Evolutionary conservation across 2,113 vertebrate species (phyloP).

Genomic region (Gavia stellata): DNA sequence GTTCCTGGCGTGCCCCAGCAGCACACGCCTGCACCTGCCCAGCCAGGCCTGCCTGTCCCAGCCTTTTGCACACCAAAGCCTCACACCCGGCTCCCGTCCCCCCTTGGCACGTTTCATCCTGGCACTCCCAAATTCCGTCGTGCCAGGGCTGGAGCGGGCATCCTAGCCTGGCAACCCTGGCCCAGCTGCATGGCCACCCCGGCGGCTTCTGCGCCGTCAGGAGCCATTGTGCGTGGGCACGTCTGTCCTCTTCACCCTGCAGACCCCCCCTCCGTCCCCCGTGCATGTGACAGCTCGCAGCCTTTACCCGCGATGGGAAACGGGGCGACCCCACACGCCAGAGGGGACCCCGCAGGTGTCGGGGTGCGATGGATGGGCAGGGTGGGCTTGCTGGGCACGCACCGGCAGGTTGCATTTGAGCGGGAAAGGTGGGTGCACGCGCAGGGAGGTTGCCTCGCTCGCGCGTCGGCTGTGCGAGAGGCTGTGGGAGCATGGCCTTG

Average conservation of each 20-base stretch:
- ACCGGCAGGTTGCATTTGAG: neutral
- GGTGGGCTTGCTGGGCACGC: neutral
- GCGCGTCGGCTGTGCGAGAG: neutral
- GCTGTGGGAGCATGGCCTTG: neutral
- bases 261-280: rapidly evolving
- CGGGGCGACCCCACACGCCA: rapidly evolving
- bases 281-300: rapidly evolving
- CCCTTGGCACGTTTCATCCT: neutral
- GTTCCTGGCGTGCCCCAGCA: conserved; percentile 41
- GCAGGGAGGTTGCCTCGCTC: rapidly evolving
- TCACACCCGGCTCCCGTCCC: neutral
- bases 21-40: conserved; percentile 51
- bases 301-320: neutral
- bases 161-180: neutral
- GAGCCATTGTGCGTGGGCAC: no score
- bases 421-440: neutral
- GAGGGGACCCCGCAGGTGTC: rapidly evolving
- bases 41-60: conserved; percentile 27
- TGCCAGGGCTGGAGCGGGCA: neutral
- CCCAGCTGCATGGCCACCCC: neutral
- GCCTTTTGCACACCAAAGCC: conserved; percentile 9
- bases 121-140: neutral
- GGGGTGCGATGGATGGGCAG: neutral
- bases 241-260: neutral
- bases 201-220: neutral